Evolutionary conservation across 64 coral and sea anemone species (phyloP), one percentile per base, ranked within the genome.

Genomic region (Montipora sp.): DNA sequence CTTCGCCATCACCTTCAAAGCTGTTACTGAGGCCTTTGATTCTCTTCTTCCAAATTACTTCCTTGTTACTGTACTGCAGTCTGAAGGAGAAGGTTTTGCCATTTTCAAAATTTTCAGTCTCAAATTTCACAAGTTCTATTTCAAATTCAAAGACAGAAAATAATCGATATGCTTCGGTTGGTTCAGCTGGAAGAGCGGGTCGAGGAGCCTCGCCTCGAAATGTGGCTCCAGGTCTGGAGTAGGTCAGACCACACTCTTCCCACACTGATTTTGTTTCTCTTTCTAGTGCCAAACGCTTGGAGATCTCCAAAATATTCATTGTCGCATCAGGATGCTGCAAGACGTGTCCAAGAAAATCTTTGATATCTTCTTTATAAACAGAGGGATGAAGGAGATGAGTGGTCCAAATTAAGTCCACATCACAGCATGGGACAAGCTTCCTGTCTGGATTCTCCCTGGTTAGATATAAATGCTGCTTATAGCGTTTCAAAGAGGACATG

Each of bases 351-450:
- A 94, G 73, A 57, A 90, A n/a, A 23, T 46, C 51, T 45, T 66
- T 8, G 11, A 80, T 79, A 69, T 94, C 93, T 18, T 46, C 89
- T 51, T 65, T 90, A 75, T 94, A 94, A 60, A 80, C 73, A 47
- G 77, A 75, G 19, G 93, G 93, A 78, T 94, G 93, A 7, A 75
- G 78, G 43, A 83, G 79, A 48, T 94, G 93, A 14, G 88, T 81
- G 10, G 85, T 79, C 93, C 93, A 94, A 68, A 94, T 90, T 5
- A 94, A 88, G 43, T 94, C 93, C 19, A 94, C 50, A 51, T 94
- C 93, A 66, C 83, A 94, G 59, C 93, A 90, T n/a, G 93, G 88
- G 3, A 94, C 58, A 3, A 94, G 79, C 48, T 67, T 77, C 47
- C 7, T 77, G 36, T 78, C 79, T 14, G 80, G 79, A 13, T 94